Evolutionary conservation across 2,797 vertebrate species (phyloP), one percentile per base, ranked within the genome.

Genomic region (Epinephelus awoara): DNA sequence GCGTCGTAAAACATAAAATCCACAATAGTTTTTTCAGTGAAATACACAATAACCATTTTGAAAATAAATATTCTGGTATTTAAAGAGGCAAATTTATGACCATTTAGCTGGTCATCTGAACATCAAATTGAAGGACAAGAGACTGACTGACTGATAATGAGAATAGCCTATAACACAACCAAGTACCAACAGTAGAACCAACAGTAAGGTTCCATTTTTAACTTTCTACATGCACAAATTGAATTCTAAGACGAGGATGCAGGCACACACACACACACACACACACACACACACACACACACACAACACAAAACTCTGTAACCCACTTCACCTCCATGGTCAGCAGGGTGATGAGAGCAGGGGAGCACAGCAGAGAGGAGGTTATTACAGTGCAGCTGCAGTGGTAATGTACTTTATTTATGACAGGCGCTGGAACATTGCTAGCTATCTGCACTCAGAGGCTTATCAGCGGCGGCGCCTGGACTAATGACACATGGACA

Each of bases 341-440:
- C 87, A 82, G 71, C 57, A 21, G 80, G 82, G 74, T 72, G 80
- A 79, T 84, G 80, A 67, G 70, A 67, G 72, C 79, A 64, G 65
- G 44, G 38, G 27, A 76, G 75, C 75, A 12, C 68, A 69, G 77
- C 82, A 69, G 61, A 81, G 77, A 69, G 59, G 75, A 85, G 69
- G 78, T 85, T 84, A 90, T 85, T 83, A 76, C 29, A 19, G 75
- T 63, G 81, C 81, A 79, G 86, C 85, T 78, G 69, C 73, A 75
- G 72, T 61, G 74, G 62, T 85, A 79, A 87, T 84, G 88, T 58
- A n/a, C 74, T 90, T 88, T 86, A 86, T 90, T 91, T 88, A 89
- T 89, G 85, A 86, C 75, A 42, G 73, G 59, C 18, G 12, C 79
- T 82, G 77, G 79, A 86, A 77, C 80, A 83, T 82, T 70, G 77